Percentiles rank a stretch among this genome's conserved stretches.
Evolutionary conservation across 1,140 invertebrate species (phyloP).

Genomic region (Hycleus phaleratus): DNA sequence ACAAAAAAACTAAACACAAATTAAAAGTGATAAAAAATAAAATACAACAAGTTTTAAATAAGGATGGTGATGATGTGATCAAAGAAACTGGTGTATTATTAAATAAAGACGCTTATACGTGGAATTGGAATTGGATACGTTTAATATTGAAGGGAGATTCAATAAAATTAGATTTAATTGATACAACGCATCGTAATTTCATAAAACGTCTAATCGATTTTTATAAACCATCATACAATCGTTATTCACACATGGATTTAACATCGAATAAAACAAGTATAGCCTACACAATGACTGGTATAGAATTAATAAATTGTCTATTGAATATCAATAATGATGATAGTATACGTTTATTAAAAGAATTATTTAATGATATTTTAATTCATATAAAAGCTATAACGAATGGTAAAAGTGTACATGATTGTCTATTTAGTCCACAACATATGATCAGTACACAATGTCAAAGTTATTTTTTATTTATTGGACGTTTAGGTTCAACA

Average conservation of each 20-base stretch:
- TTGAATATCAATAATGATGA: slow-evolving; percentile 52
- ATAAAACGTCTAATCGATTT: slow-evolving; percentile 75
- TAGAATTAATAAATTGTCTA: slow-evolving; percentile 72
- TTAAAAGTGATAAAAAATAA: slow-evolving; percentile 30
- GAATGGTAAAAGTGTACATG: slow-evolving; percentile 66
- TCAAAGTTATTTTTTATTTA: slow-evolving; percentile 89
- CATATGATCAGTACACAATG: slow-evolving; percentile 81
- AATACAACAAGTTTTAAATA: slow-evolving; percentile 35
- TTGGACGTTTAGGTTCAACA: slow-evolving; percentile 77
- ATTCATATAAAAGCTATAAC: slow-evolving; percentile 66
- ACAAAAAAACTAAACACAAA: slow-evolving; percentile 22
- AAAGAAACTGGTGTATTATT: slow-evolving; percentile 67
- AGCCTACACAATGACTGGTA: slow-evolving; percentile 62
- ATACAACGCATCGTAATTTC: slow-evolving; percentile 71
- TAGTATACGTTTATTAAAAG: slow-evolving; percentile 57
- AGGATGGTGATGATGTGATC: slow-evolving; percentile 57
- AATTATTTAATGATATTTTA: slow-evolving; percentile 74
- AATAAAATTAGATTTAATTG: slow-evolving; percentile 51
- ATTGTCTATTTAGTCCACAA: slow-evolving; percentile 81
- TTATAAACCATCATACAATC: slow-evolving; percentile 79
- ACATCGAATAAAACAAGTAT: slow-evolving; percentile 45
- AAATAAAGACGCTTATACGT: slow-evolving; percentile 61
- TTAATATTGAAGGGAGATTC: slow-evolving; percentile 64
- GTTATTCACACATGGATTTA: slow-evolving; percentile 68
- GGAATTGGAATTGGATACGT: slow-evolving; percentile 80